Evolutionary conservation across 1,140 invertebrate species (phyloP).

Genomic region (Apocrypta bakeri): DNA sequence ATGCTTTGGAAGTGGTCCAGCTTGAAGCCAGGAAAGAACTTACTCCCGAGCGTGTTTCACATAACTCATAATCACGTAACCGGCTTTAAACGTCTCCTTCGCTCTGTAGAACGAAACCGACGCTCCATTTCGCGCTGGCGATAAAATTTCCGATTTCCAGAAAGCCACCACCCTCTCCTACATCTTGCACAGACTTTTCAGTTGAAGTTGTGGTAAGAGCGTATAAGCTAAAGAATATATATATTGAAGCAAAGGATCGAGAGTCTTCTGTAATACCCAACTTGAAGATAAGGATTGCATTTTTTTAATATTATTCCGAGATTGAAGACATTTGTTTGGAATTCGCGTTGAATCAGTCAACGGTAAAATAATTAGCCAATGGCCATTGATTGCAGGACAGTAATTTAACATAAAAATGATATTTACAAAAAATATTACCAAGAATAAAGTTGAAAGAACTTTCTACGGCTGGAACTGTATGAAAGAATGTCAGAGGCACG

Average conservation of each 20-base stretch:
- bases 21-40: not conserved
- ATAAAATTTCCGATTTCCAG: not conserved
- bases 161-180: not conserved
- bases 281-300: too few species aligned
- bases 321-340: too few species aligned
- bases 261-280: too few species aligned
- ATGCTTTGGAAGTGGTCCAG: constrained; percentile 34
- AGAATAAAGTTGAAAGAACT: not conserved
- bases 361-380: too few species aligned
- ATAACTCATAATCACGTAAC: constrained; percentile 34
- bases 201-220: not conserved
- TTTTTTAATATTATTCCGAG: too few species aligned
- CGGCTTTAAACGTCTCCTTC: constrained; percentile 2
- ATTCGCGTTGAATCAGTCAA: too few species aligned
- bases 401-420: too few species aligned
- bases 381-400: too few species aligned
- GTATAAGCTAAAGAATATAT: too few species aligned
- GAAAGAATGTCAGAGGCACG: not conserved
- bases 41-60: constrained; percentile 3
- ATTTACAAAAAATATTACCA: too few species aligned
- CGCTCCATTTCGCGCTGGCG: not conserved
- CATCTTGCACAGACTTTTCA: not conserved
- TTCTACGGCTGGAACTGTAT: not conserved
- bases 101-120: not conserved
- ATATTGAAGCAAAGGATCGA: too few species aligned